Conservation (phyloP, 1,140 invertebrate genomes). For the Octopus sinensis region DNA sequence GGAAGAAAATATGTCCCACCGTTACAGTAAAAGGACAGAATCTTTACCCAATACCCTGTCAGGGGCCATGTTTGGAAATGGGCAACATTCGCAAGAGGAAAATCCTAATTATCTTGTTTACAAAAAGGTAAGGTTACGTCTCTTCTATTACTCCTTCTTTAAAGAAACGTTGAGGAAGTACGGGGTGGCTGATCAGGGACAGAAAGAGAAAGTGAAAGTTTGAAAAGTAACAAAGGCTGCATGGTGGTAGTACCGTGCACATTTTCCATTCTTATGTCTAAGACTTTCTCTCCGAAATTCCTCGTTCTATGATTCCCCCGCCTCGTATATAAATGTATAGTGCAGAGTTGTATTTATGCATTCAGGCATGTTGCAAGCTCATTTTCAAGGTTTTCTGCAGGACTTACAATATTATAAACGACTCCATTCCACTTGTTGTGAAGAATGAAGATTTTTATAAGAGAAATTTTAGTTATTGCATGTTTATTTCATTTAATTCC, state of each 20-base stretch:
- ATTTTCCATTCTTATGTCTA: not conserved
- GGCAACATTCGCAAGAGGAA: slow-evolving; percentile 42
- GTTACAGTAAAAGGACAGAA: slow-evolving; percentile 35
- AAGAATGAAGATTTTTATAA: too few relatives aligned
- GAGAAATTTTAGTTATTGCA: too few relatives aligned
- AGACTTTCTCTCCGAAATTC: not conserved
- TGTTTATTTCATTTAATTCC: too few relatives aligned
- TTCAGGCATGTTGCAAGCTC: too few relatives aligned
- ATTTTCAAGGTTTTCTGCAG: too few relatives aligned
- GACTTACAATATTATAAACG: too few relatives aligned
- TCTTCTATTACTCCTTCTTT: not conserved
- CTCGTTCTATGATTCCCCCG: too few relatives aligned
- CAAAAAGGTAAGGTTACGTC: slow-evolving; percentile 38
- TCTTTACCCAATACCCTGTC: slow-evolving; percentile 36
- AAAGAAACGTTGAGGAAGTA: not conserved
- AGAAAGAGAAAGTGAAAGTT: not conserved
- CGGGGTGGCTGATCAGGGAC: not conserved
- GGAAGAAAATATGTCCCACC: slow-evolving; percentile 18
- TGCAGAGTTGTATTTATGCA: too few relatives aligned
- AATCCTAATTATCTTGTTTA: slow-evolving; percentile 45
- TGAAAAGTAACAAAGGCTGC: not conserved
- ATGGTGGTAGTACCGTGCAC: not conserved
- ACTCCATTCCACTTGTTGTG: too few relatives aligned
- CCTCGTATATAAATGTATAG: too few relatives aligned
- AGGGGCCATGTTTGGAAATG: slow-evolving; percentile 40